Evolutionary conservation across 2,888 invertebrate genomes (phyloP).

Genomic region (Myopa tessellatipennis): DNA sequence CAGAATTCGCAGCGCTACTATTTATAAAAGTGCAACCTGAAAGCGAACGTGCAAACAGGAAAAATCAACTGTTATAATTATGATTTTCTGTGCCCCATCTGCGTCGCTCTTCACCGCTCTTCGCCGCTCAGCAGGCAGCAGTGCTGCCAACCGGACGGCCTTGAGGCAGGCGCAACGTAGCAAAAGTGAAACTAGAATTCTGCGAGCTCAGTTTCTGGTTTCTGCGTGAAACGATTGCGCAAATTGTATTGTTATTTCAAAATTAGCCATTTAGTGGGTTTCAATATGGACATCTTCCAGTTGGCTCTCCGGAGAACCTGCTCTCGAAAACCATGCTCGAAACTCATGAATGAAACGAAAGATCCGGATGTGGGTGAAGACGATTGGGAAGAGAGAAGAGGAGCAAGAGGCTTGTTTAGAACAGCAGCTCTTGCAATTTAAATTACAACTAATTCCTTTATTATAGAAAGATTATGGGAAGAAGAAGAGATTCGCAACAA

Average conservation of each 20-base stretch:
- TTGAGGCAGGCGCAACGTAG: conserved; percentile 13
- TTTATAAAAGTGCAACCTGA: conserved; percentile 8
- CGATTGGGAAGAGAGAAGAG: not conserved
- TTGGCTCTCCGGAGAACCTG: not conserved
- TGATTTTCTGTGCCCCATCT: not conserved
- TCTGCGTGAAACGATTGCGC: not conserved
- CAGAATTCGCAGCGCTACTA: not conserved
- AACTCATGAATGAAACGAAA: not conserved
- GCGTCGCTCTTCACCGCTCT: not conserved
- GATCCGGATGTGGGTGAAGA: not conserved
- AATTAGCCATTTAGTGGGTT: conserved; percentile 1
- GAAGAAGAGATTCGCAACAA: too few species aligned
- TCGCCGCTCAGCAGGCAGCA: not conserved
- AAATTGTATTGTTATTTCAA: not conserved
- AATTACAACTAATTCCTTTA: too few species aligned
- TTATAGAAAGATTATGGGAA: too few species aligned
- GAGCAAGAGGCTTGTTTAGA: not conserved
- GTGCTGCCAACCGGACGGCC: conserved; percentile 27
- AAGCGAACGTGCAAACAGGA: conserved; percentile 28
- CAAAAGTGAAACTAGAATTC: conserved; percentile 32
- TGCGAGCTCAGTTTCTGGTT: not conserved
- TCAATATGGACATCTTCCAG: too few species aligned
- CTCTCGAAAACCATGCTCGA: not conserved
- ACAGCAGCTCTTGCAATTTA: too few species aligned
- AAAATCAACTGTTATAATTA: conserved; percentile 26